Evolutionary conservation across 2,797 vertebrate genomes (phyloP).

Genomic region (Jordanella pulchra): DNA sequence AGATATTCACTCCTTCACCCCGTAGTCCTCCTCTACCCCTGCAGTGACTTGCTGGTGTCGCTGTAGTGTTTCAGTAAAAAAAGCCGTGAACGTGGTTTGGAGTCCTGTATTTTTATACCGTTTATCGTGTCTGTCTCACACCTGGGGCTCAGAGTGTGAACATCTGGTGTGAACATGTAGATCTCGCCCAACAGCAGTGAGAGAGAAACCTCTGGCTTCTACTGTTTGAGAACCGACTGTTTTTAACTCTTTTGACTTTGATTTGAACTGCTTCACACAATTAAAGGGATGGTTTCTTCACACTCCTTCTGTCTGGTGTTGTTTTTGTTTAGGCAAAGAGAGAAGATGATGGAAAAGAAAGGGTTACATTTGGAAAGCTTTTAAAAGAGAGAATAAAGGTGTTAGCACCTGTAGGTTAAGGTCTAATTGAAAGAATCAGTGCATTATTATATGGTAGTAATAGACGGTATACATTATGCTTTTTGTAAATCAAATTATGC

Average conservation of each 20-base stretch:
- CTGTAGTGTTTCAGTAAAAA: slow-evolving; percentile 58
- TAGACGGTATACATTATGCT: too few relatives aligned
- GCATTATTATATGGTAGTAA: too few relatives aligned
- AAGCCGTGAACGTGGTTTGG: slow-evolving; percentile 60
- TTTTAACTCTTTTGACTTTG: slow-evolving; percentile 57
- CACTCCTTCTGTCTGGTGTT: slow-evolving; percentile 38
- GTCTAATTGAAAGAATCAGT: too few relatives aligned
- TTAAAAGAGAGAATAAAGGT: too few relatives aligned
- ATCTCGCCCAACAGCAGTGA: slow-evolving; percentile 24
- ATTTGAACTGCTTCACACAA: slow-evolving; percentile 60
- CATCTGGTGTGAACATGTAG: slow-evolving; percentile 30
- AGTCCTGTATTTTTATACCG: slow-evolving; percentile 44
- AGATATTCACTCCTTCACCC: slow-evolving; percentile 15
- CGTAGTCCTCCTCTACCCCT: slow-evolving; percentile 37
- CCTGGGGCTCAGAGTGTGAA: slow-evolving; percentile 12
- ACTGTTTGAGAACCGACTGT: slow-evolving; percentile 67
- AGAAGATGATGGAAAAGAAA: neutral
- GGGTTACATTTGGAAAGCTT: too few relatives aligned
- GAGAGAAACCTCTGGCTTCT: slow-evolving; percentile 47
- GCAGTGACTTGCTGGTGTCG: slow-evolving; percentile 52
- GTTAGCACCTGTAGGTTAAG: neutral
- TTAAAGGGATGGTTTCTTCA: slow-evolving; percentile 75
- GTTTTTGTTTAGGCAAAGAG: slow-evolving; percentile 22
- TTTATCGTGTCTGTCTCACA: slow-evolving; percentile 35
- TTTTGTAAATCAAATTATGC: too few relatives aligned